These are phyloP conservation scores for Rhinella marina DNA, from an alignment of 2,797 vertebrate species.

Conservation along the genomic window DNA sequence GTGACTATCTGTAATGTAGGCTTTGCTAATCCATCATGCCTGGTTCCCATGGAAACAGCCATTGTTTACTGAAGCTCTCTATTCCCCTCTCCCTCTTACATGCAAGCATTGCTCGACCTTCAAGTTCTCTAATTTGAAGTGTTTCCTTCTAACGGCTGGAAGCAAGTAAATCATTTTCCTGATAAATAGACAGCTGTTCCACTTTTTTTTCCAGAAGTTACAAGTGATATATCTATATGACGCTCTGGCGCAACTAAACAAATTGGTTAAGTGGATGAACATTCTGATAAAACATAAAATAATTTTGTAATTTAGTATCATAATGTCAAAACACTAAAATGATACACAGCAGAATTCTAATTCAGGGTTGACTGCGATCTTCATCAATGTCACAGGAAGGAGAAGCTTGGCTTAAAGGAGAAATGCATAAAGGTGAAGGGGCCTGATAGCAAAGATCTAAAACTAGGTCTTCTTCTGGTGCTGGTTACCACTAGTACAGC, in stretches of 20 bases:
- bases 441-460: neutral
- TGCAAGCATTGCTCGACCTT: conserved; percentile 47
- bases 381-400: conserved; percentile 4
- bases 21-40: conserved; percentile 38
- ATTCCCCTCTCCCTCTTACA: conserved; percentile 31
- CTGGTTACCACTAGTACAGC: too few relatives aligned
- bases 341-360: neutral
- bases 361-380: neutral
- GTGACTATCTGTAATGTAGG: conserved; percentile 36
- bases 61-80: conserved; percentile 55
- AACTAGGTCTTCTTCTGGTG: too few relatives aligned
- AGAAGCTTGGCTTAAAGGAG: neutral
- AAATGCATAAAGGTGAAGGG: neutral
- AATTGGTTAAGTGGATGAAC: conserved; percentile 17
- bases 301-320: conserved; percentile 1
- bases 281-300: neutral
- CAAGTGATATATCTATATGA: conserved; percentile 7
- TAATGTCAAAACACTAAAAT: conserved; percentile 18
- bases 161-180: conserved; percentile 21
- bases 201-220: conserved; percentile 26
- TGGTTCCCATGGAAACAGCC: conserved; percentile 52
- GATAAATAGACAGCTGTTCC: conserved; percentile 8
- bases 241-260: neutral
- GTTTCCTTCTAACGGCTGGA: conserved; percentile 37
- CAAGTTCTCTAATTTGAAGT: conserved; percentile 44